Percentiles rank a stretch among this genome's conserved stretches.
Conservation (phyloP, 2,113 vertebrate genomes). For the Urocynchramus pylzowi region DNA sequence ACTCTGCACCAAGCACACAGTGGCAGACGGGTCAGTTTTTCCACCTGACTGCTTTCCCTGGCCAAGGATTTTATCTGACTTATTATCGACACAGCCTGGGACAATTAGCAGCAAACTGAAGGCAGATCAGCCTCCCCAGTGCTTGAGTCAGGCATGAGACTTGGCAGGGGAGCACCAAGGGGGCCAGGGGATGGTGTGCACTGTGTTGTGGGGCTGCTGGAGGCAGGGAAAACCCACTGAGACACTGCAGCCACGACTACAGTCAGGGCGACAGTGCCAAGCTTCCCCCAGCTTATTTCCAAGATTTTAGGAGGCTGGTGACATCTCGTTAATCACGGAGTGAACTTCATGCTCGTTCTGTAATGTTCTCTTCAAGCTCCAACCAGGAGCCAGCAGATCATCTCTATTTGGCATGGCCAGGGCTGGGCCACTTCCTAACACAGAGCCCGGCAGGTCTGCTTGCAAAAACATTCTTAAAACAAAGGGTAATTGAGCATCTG, state of each 20-base stretch:
- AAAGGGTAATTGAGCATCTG: background rate
- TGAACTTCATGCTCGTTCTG: background rate
- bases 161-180: background rate
- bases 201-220: background rate
- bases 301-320: background rate
- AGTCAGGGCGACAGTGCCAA: accelerated
- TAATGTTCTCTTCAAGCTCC: background rate
- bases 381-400: background rate
- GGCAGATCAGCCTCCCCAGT: background rate
- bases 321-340: background rate
- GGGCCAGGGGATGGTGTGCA: background rate
- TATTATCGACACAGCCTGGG: background rate
- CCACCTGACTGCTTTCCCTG: background rate
- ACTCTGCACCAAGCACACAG: background rate
- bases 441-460: background rate
- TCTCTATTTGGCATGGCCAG: background rate
- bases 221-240: background rate
- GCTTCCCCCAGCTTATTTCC: background rate
- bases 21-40: background rate
- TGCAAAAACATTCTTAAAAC: background rate
- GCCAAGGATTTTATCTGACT: background rate
- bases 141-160: background rate
- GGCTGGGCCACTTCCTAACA: background rate
- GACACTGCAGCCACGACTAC: background rate
- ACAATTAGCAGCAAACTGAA: background rate